Base-by-base conservation (phyloP, 2,797 vertebrate genomes). In the Forpus xanthops region DNA sequence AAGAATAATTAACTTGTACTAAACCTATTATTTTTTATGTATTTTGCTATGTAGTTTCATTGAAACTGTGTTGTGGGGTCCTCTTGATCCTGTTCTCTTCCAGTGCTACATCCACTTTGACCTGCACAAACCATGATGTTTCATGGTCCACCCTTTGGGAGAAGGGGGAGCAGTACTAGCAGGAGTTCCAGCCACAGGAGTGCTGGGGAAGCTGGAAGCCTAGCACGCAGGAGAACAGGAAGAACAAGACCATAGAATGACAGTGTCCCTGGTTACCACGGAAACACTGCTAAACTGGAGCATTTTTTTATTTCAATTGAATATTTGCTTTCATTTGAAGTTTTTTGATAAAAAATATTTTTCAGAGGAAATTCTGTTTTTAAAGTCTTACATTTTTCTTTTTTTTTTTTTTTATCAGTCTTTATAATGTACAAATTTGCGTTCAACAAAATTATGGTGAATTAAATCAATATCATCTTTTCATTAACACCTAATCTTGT, bases 181-280 rank as follows among this genome's bases (percentile, higher is more conserved):
- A 45, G 37, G 60, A 93, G 27, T 61, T 76, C 50, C 37, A 90
- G 66, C 24, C 4, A 0, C 64, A 75, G 41, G 27, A 81, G 75
- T 61, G 45, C 45, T 78, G 70, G 85, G 47, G 85, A 90, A 55
- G 82, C 85, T 94, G 92, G 85, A 68, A 92, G 50, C 61, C 73
- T 87, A 75, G 55, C 82, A 78, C 74, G 42, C 0, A 25, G 67
- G 71, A 90, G 94, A 94, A 94, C 0, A 7, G 73, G 47, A 93
- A 90, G 82, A 96, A 88, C 35, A 88, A 84, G 91, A 91, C 92
- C 94, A 93, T 42, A 80, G 92, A 93, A 94, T 88, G 75, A 91
- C 76, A 93, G 80, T 96, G 93, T 92, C 93, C 89, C 73, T 95
- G 80, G 94, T 96, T 96, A 95, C 95, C 94, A 94, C 66, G 95